Base-by-base conservation (phyloP, 1,140 invertebrate species). In the Macrostomum lignano region DNA sequence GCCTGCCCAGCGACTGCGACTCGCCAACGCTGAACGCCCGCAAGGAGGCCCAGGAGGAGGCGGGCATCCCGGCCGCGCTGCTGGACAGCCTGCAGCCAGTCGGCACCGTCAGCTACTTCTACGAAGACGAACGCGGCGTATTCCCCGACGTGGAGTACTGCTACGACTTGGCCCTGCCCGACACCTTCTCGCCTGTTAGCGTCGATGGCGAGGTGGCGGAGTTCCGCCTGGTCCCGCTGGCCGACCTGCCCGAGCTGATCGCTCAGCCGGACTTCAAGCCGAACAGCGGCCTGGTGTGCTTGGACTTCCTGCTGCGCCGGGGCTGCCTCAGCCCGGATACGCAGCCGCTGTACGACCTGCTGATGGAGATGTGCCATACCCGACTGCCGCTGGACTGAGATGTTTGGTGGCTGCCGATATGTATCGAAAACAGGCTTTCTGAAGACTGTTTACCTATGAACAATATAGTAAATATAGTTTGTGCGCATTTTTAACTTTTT, bases 61-160 rank as follows among this genome's bases (percentile, higher is more conserved):
- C 79, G 20, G 77, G 74, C 23, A 39, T 61, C 5, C 38, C 49
- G 6, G 40, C 46, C 19, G 42, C 49, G 21, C 31, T 50, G 4
- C 37, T 55, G 10, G 39, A 49, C 7, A 40, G 44, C 13, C 41
- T 60, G 10, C 48, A 47, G 36, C 41, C 48, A 33, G 44, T 40
- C 21, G 56, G 52, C 7, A 41, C 40, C 31, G 43, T 60, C 22
- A 75, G 72, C 42, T 74, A 84, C 46, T 79, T 73, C 47, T 81
- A 75, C 51, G 74, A 82, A 59, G 78, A 75, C 50, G 74, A 81
- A 51, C 63, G 74, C 45, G 82, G 81, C 1, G 54, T 91, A 15
- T 81, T 79, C 47, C 78, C 79, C 13, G 84, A 86, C 47, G 79
- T 75, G 10, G 74, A 84, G 53, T 88, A 81, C 60, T 71, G 84